phyloP scores from a whole-genome alignment of 92 coral and sea anemone genomes.

The Porites rus region DNA sequence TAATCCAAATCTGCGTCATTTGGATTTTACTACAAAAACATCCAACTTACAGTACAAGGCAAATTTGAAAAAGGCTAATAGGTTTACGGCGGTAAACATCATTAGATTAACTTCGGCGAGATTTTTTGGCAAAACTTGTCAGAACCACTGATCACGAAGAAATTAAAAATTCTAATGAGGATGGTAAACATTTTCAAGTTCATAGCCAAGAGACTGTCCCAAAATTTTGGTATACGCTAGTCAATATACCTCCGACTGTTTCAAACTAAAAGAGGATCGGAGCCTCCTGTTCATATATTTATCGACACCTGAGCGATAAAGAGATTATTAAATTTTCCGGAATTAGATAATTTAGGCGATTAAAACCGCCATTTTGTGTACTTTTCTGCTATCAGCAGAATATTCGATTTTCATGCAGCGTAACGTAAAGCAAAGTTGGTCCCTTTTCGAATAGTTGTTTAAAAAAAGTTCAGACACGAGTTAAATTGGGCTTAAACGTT shows the following conservation, averaged over 20 bases:
- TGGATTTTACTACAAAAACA: not conserved
- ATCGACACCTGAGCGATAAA: constrained; percentile 17
- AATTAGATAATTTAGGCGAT: constrained; percentile 27
- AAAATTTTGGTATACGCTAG: too few relatives aligned
- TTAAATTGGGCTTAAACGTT: too few relatives aligned
- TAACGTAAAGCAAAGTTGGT: not conserved
- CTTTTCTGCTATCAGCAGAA: constrained; percentile 15
- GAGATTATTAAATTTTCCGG: constrained; percentile 27
- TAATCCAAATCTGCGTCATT: constrained; percentile 9
- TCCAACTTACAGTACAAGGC: not conserved
- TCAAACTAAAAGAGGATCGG: not conserved
- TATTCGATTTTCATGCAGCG: not conserved
- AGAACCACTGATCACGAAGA: not conserved
- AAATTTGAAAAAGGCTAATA: not conserved
- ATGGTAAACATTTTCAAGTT: not conserved
- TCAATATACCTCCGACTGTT: not conserved
- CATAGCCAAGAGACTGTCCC: not conserved
- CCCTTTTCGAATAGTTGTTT: too few relatives aligned
- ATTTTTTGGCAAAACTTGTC: not conserved
- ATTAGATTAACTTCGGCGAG: constrained; percentile 5
- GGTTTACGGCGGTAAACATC: not conserved
- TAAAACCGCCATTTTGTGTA: constrained; percentile 21
- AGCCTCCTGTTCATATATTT: not conserved
- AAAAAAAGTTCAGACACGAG: too few relatives aligned
- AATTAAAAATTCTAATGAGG: not conserved